Base-by-base conservation (phyloP, 2,888 invertebrate genomes). In the Plutella xylostella region DNA sequence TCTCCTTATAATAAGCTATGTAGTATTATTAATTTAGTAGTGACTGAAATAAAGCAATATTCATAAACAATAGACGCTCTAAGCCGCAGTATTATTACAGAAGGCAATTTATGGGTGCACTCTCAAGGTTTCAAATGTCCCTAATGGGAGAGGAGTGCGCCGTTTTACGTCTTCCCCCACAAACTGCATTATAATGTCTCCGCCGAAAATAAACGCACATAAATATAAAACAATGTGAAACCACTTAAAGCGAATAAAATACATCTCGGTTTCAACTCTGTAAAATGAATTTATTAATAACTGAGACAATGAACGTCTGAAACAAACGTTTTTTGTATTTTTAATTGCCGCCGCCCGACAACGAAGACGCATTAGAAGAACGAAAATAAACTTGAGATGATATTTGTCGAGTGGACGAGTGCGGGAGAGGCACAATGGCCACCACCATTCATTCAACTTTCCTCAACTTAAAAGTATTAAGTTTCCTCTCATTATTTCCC, bases 231-330 rank as follows among this genome's bases (percentile, higher is more conserved):
- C 80, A 83, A 83, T 82, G 83, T 83, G 80, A 82, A 80, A 82
- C 83, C 83, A 83, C 83, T 83, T 83, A 83, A 80, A 83, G 82
- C 79, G 82, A 82, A 83, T 83, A 83, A 83, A 83, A 82, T 80
- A 80, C 80, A 83, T 75, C 79, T 79, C 79, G 68, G 71, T 77
- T 77, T 76, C 78, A 71, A 75, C 80, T 80, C 82, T 61, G 72
- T 82, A 82, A 83, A 83, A 83, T 83, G 82, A 83, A 83, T 82
- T 83, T 83, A 83, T 83, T 83, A 83, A 83, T 83, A 83, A 79
- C 82, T 64, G 71, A 83, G 83, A 83, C 83, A 83, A 83, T 83
- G 83, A 82, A 80, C 75, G 83, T 78, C 82, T 83, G 79, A 79
- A 82, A 80, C 79, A 72, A 80, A 76, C 73, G 77, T 67, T 73